Base-by-base conservation (phyloP, 2,797 vertebrate species). In the Tachyglossus aculeatus region DNA sequence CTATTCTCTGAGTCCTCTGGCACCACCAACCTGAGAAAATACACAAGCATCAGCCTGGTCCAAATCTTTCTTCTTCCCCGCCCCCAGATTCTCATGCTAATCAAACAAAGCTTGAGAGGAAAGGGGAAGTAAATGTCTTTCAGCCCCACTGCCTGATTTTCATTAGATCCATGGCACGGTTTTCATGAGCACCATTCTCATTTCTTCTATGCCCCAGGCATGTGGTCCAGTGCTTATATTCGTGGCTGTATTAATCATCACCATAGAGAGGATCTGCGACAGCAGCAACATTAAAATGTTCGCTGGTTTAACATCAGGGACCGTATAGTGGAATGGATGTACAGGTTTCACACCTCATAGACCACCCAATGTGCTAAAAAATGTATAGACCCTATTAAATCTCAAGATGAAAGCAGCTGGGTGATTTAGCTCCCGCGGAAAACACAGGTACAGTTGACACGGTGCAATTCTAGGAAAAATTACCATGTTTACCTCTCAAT, bases 171-270 rank as follows among this genome's bases (percentile, higher is more conserved):
- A 11, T n/a, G n/a, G n/a, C n/a, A n/a, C n/a, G n/a, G n/a, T n/a
- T n/a, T n/a, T n/a, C n/a, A n/a, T n/a, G n/a, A n/a, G n/a, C n/a
- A n/a, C n/a, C n/a, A n/a, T n/a, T n/a, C n/a, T 4, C 3, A 5
- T 2, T n/a, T 24, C 44, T 33, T 77, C 33, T 15, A 38, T 41
- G 48, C 48, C 44, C 44, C 34, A 18, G n/a, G 32, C 37, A 10
- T 27, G 2, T 0, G 27, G 19, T 9, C 34, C 5, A 37, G 22
- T n/a, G 33, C 27, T 48, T 32, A 10, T 14, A 38, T 24, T 67
- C 22, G 6, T 3, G 19, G 57, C 14, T 14, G 2, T 15, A 55
- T 78, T 74, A 71, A 62, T 78, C 63, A 74, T 12, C 38, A 14
- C 4, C 4, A 2, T 8, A n/a, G 24, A 18, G 38, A 57, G 43